Percentiles rank a stretch among this genome's conserved stretches.
These are phyloP conservation scores for Chroicocephalus ridibundus DNA, from an alignment of 2,113 vertebrate species.

Conservation along the genomic window DNA sequence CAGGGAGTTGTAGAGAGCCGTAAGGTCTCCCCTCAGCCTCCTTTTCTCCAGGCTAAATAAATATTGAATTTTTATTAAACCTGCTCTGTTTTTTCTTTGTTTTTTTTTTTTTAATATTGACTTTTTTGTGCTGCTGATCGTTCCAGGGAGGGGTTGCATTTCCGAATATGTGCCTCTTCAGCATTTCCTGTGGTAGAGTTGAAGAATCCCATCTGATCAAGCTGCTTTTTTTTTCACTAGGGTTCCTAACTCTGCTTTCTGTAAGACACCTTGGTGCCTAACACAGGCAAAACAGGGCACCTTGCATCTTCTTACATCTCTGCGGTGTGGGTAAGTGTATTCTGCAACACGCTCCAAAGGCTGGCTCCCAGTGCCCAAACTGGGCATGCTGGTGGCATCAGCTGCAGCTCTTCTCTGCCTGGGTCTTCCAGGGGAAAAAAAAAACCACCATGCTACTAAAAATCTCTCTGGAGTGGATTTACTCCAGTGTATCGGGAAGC, in stretches of 20 bases:
- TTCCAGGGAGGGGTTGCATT: accelerated
- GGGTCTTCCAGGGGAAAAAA: background rate
- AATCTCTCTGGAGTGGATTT: background rate
- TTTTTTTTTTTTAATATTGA: background rate
- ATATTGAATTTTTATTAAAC: background rate
- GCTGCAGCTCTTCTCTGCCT: background rate
- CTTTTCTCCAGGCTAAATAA: background rate
- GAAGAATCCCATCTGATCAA: background rate
- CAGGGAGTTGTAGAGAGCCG: background rate
- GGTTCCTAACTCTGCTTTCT: background rate
- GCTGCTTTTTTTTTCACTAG: background rate
- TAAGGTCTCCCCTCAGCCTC: background rate
- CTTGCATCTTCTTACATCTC: background rate
- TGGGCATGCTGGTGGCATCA: background rate
- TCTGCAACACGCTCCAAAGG: background rate
- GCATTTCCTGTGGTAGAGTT: background rate
- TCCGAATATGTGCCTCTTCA: accelerated
- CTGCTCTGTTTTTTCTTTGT: background rate
- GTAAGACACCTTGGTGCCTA: background rate
- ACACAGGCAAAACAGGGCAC: background rate
- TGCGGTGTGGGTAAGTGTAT: background rate
- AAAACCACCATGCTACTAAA: background rate
- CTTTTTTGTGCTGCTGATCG: background rate
- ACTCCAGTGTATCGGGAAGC: background rate
- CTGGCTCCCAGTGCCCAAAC: background rate